Evolutionary conservation across 2,888 invertebrate species (phyloP), one percentile per base, ranked within the genome.

Genomic region (Microctonus aethiopoides): DNA sequence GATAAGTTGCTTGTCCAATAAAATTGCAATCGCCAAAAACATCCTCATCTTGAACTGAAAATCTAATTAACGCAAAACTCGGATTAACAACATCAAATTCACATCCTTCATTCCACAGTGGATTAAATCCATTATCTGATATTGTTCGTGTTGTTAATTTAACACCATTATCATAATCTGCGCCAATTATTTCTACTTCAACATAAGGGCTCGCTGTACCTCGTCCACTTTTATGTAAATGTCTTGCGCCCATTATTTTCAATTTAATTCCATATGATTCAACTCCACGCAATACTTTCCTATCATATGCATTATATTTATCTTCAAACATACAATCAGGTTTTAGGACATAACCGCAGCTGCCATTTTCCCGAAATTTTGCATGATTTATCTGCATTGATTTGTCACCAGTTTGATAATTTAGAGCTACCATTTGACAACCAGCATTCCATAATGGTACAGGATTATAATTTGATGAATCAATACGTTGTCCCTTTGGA

Each of bases 381-480:
- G 95, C 97, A 83, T 94, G 93, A 87, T 99, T 99, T 10, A 98
- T 84, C 87, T 99, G 98, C 98, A 99, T 99, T 11, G 96, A 90
- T 82, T 95, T 95, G 85, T 99, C 99, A 72, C 92, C 90, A 0
- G 99, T 99, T 87, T 99, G 99, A 87, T 97, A 99, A 87, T 99
- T 99, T 3, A 99, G 88, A 0, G 99, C 98, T 0, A 96, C 95
- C 97, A 99, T 96, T 87, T 99, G 99, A 59, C 95, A 95, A 0
- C 98, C 99, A 11, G 92, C 91, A 86, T 97, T 97, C 99, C 99
- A 99, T 88, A 98, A 93, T 1, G 94, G 92, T 6, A 96, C 90
- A 0, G 99, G 99, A 88, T 95, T 95, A 86, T 97, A 99, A 88
- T 99, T 99, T 0, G 98, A 97, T 0, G 99, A 99, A 83, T 99